Evolutionary conservation across 2,888 invertebrate species (phyloP).

Genomic region (Diarsia rubi): DNA sequence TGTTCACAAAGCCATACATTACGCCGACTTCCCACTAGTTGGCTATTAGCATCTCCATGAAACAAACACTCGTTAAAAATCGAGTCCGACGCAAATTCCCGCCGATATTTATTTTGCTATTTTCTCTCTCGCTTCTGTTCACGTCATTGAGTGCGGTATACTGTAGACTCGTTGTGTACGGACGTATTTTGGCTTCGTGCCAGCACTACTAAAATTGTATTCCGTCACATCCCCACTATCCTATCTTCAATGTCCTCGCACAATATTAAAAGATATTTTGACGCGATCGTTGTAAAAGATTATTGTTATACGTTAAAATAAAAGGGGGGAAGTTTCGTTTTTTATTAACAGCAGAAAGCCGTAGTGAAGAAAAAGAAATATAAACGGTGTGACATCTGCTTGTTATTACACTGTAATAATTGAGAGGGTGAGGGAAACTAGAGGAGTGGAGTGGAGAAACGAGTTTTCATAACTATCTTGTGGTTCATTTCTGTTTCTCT

Average conservation of each 20-base stretch:
- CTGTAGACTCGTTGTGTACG: slow-evolving; percentile 34
- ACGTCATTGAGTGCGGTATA: slow-evolving; percentile 59
- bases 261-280: slow-evolving; percentile 60
- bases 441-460: background rate
- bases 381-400: slow-evolving; percentile 54
- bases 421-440: slow-evolving; percentile 51
- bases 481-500: background rate
- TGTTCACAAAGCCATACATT: background rate
- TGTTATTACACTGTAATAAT: slow-evolving; percentile 54
- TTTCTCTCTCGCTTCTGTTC: slow-evolving; percentile 57
- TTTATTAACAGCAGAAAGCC: slow-evolving; percentile 49
- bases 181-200: slow-evolving; percentile 66
- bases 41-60: slow-evolving; percentile 7
- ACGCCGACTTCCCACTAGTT: background rate
- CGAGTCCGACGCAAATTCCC: slow-evolving; percentile 24
- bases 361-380: slow-evolving; percentile 39
- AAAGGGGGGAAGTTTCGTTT: slow-evolving; percentile 32
- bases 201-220: slow-evolving; percentile 56
- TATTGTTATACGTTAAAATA: slow-evolving; percentile 51
- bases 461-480: slow-evolving; percentile 24
- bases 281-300: slow-evolving; percentile 48
- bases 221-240: slow-evolving; percentile 46
- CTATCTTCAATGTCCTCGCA: slow-evolving; percentile 36
- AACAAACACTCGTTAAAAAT: slow-evolving; percentile 18
- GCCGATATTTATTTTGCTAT: slow-evolving; percentile 64